Percentiles rank a stretch among this genome's conserved stretches.
phyloP scores from a whole-genome alignment of 2,113 vertebrate species.

The Girardinichthys multiradiatus region DNA sequence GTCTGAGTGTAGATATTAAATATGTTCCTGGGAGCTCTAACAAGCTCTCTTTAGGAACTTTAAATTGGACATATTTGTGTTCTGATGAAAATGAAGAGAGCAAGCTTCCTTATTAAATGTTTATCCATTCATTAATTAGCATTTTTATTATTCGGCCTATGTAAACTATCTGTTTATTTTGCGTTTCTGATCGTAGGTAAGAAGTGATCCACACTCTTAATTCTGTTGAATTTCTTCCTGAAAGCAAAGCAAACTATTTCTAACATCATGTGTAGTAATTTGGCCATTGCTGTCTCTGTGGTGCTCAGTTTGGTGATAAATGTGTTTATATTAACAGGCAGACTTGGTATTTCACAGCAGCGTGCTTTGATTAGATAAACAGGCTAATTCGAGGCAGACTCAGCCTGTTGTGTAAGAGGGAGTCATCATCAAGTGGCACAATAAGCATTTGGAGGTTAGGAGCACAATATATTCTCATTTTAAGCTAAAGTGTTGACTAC shows the following conservation, averaged over 20 bases:
- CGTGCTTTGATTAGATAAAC: slow-evolving; percentile 11
- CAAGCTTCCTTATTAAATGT: no score
- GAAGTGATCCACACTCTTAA: background rate
- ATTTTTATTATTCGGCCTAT: no score
- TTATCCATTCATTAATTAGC: no score
- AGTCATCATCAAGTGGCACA: background rate
- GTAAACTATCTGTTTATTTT: no score
- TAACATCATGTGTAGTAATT: background rate
- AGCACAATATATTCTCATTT: background rate
- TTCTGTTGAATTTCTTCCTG: background rate
- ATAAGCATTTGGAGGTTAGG: background rate
- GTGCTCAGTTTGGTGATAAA: slow-evolving; percentile 6
- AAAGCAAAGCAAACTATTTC: background rate
- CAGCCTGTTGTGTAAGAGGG: slow-evolving; percentile 1
- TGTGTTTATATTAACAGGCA: slow-evolving; percentile 33
- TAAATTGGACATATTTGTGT: no score
- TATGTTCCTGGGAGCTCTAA: no score
- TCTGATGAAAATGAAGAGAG: no score
- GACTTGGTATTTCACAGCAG: slow-evolving; percentile 42
- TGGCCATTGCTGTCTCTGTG: background rate
- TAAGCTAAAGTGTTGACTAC: background rate
- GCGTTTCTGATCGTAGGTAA: no score
- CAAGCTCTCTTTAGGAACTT: no score
- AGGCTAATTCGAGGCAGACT: slow-evolving; percentile 11
- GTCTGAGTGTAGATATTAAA: slow-evolving; percentile 3